Evolutionary conservation across 1,140 invertebrate genomes (phyloP).

Genomic region (Drosophila tristis): DNA sequence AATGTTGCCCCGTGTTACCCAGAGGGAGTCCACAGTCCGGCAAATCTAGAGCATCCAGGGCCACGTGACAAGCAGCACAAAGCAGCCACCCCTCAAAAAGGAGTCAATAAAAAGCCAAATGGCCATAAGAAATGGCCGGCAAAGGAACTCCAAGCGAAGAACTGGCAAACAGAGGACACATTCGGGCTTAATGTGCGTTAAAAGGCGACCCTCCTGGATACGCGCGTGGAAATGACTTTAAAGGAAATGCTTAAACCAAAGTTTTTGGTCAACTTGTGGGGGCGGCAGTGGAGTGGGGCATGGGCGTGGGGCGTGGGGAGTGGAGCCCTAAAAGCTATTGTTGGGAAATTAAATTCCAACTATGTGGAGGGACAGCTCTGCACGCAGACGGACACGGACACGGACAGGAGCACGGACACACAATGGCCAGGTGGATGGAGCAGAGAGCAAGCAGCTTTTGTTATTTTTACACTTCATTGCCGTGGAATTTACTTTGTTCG

Average conservation of each 20-base stretch:
- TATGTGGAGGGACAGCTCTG: conserved; percentile 33
- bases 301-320: background rate
- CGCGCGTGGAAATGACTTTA: conserved; percentile 36
- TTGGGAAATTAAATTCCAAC: conserved; percentile 65
- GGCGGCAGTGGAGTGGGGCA: background rate
- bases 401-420: background rate
- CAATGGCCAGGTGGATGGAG: conserved; percentile 20
- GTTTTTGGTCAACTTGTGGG: conserved; percentile 54
- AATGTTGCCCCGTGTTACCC: conserved; percentile 16
- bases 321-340: conserved; percentile 46
- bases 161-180: conserved; percentile 40
- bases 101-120: conserved; percentile 63
- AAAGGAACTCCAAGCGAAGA: conserved; percentile 36
- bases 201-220: conserved; percentile 37
- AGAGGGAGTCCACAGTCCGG: conserved; percentile 1
- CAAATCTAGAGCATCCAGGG: conserved; percentile 28
- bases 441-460: conserved; percentile 57
- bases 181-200: conserved; percentile 60
- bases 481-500: conserved; percentile 65
- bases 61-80: conserved; percentile 46
- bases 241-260: conserved; percentile 61
- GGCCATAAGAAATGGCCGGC: conserved; percentile 56
- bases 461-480: conserved; percentile 70
- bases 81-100: conserved; percentile 22
- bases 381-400: conserved; percentile 6